phyloP scores from a whole-genome alignment of 2,113 vertebrate genomes.

The Oreochromis niloticus region DNA sequence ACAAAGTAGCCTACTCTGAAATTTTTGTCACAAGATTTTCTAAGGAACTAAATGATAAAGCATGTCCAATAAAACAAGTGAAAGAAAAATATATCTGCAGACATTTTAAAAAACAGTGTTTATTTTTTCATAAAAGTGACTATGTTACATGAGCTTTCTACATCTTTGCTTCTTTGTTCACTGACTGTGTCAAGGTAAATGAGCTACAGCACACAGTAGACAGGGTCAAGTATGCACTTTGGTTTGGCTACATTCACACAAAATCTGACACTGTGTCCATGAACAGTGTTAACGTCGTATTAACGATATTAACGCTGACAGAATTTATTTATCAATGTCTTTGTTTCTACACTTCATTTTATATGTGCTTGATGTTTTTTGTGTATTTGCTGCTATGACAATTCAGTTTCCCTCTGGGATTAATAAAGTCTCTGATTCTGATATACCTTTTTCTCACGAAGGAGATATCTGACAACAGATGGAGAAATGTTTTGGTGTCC shows the following conservation, averaged over 20 bases:
- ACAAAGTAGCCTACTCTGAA: background rate
- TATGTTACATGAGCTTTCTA: background rate
- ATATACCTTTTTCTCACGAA: background rate
- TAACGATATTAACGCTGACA: background rate
- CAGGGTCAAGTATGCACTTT: background rate
- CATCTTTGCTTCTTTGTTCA: background rate
- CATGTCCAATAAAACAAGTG: background rate
- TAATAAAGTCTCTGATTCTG: background rate
- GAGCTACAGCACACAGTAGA: background rate
- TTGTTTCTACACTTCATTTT: background rate
- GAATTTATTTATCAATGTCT: background rate
- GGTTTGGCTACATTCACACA: background rate
- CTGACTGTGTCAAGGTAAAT: background rate
- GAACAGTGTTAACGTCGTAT: background rate
- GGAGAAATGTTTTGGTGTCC: background rate
- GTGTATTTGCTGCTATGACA: background rate
- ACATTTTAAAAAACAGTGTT: background rate
- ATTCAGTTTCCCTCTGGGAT: background rate
- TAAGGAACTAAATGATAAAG: background rate
- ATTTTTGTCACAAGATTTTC: background rate
- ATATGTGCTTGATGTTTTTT: background rate
- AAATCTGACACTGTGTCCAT: background rate
- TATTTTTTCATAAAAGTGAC: background rate
- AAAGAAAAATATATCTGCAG: background rate
- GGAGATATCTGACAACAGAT: conserved; percentile 14